Percentiles rank a stretch among this genome's conserved stretches.
phyloP scores from a whole-genome alignment of 2,888 invertebrate genomes.

The Tillus elongatus region DNA sequence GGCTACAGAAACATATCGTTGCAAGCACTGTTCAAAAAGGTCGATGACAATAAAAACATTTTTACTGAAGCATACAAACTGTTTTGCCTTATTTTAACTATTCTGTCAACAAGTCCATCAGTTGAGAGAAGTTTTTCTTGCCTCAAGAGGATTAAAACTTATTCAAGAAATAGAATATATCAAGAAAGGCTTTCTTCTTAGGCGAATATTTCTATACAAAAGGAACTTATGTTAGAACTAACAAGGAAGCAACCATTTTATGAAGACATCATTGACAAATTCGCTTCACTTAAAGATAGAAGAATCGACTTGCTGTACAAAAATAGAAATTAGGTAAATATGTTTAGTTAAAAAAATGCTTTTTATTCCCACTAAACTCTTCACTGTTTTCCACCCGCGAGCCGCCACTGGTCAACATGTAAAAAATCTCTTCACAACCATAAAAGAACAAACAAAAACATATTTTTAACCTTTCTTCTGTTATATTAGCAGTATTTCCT shows the following conservation, averaged over 20 bases:
- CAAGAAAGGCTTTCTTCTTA: not conserved
- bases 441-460: too few species aligned
- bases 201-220: not conserved
- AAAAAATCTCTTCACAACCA: too few species aligned
- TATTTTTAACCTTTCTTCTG: too few species aligned
- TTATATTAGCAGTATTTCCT: too few species aligned
- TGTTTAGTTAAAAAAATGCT: too few species aligned
- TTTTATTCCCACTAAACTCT: too few species aligned
- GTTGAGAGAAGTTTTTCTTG: constrained; percentile 9
- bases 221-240: not conserved
- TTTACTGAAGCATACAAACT: not conserved
- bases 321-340: too few species aligned
- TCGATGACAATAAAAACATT: not conserved
- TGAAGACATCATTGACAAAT: not conserved
- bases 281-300: not conserved
- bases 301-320: not conserved
- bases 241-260: not conserved
- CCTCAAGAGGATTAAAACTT: constrained; percentile 10
- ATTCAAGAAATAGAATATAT: not conserved
- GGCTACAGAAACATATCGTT: not conserved
- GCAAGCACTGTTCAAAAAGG: not conserved
- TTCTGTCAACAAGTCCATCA: constrained; percentile 4
- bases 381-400: too few species aligned
- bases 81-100: not conserved
- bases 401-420: too few species aligned